A percentile compares a stretch with the other conserved stretches of the same genome.
Evolutionary conservation across 2,797 vertebrate genomes (phyloP).

Genomic region (Sternotherus odoratus): DNA sequence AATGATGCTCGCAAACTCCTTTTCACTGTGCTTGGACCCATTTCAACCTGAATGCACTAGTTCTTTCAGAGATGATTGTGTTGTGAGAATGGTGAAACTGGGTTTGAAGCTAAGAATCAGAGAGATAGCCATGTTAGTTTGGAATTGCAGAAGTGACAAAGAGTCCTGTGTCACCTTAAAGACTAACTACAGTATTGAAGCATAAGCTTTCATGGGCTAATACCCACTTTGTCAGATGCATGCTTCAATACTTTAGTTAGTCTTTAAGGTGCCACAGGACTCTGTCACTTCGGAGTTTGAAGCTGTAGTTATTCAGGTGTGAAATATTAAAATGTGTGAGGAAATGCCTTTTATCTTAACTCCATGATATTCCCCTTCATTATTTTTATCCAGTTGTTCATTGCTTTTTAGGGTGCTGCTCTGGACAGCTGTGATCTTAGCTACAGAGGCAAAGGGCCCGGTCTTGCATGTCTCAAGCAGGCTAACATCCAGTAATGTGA

Average conservation of each 20-base stretch:
- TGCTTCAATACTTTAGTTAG: no score
- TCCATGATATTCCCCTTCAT: background rate
- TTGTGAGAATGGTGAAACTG: slow-evolving; percentile 17
- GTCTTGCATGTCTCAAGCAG: background rate
- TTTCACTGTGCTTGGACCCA: slow-evolving; percentile 29
- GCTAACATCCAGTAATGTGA: accelerated
- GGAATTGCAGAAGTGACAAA: no score
- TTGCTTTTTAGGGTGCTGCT: background rate
- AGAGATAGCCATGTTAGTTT: no score
- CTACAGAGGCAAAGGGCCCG: background rate
- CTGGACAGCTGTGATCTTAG: background rate
- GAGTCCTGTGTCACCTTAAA: no score
- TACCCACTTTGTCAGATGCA: no score
- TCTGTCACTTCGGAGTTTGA: no score
- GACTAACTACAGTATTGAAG: no score
- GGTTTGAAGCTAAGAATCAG: slow-evolving; percentile 56
- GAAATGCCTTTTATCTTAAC: slow-evolving; percentile 34
- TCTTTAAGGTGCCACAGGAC: no score
- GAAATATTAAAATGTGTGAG: slow-evolving; percentile 43
- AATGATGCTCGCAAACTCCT: slow-evolving; percentile 50
- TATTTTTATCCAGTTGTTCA: background rate
- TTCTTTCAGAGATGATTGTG: slow-evolving; percentile 60
- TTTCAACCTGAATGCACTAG: slow-evolving; percentile 34
- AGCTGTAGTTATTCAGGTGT: slow-evolving; percentile 3
- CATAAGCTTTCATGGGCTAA: no score